phyloP scores from a whole-genome alignment of 1,140 invertebrate genomes.

The Megathymus violae region DNA sequence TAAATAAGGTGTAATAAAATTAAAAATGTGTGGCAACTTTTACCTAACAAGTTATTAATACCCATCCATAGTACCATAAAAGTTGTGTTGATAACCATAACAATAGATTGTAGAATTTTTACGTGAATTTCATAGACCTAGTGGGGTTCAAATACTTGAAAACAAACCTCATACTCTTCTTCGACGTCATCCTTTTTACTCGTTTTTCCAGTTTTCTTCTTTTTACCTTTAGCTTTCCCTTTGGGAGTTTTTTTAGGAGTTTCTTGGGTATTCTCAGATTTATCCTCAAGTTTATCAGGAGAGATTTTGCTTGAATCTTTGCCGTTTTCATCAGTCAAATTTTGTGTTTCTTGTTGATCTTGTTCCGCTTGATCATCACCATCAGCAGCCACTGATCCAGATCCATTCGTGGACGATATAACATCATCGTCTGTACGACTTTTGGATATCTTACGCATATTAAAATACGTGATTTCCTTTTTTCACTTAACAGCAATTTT shows the following conservation, averaged over 20 bases:
- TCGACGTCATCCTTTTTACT: conserved; percentile 51
- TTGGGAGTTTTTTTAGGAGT: conserved; percentile 52
- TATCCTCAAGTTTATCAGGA: conserved; percentile 37
- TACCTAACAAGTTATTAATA: no score
- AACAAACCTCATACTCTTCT: conserved; percentile 69
- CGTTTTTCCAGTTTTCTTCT: conserved; percentile 57
- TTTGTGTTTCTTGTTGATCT: conserved; percentile 11
- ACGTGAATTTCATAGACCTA: no score
- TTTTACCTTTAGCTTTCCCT: conserved; percentile 59
- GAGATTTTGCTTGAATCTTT: conserved; percentile 33
- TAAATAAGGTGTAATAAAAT: no score
- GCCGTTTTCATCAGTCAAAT: conserved; percentile 36
- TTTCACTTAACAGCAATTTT: no score
- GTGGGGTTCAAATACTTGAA: no score
- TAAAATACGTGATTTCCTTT: no score
- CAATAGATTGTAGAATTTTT: no score
- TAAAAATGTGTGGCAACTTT: no score
- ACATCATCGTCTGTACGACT: conserved; percentile 73
- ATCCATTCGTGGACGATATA: conserved; percentile 75
- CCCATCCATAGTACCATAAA: no score
- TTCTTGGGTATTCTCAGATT: conserved; percentile 38
- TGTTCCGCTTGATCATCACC: conserved; percentile 55
- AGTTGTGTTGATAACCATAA: no score
- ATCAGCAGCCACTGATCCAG: conserved; percentile 62
- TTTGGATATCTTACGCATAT: conserved; percentile 76